Evolutionary conservation across 2,888 invertebrate genomes (phyloP).

Genomic region (Platycheirus albimanus): DNA sequence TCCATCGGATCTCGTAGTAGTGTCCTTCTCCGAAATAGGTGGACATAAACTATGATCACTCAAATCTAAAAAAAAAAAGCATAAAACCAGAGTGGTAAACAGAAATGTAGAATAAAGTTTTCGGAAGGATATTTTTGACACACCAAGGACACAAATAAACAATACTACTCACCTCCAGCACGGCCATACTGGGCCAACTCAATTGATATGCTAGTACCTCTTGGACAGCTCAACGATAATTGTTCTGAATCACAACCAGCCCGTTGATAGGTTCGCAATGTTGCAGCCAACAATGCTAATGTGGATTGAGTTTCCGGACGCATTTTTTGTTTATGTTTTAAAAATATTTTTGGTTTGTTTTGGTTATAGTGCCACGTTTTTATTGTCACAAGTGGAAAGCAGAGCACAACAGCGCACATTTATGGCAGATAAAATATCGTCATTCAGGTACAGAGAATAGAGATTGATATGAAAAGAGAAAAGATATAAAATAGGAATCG

Average conservation of each 20-base stretch:
- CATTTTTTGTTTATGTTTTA: not conserved
- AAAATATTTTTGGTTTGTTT: no score
- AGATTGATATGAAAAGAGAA: no score
- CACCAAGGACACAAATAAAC: slow-evolving; percentile 20
- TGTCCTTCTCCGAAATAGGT: slow-evolving; percentile 80
- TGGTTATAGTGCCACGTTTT: no score
- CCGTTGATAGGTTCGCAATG: slow-evolving; percentile 94
- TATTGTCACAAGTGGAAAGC: no score
- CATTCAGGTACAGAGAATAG: no score
- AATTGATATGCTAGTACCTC: slow-evolving; percentile 95
- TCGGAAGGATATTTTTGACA: slow-evolving; percentile 12
- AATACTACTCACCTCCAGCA: slow-evolving; percentile 80
- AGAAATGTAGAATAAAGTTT: slow-evolving; percentile 45
- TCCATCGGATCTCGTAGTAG: slow-evolving; percentile 79
- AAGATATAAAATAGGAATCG: no score
- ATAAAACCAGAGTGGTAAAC: not conserved
- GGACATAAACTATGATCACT: slow-evolving; percentile 82
- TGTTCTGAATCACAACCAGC: slow-evolving; percentile 96
- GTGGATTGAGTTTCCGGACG: slow-evolving; percentile 16
- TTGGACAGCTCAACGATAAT: slow-evolving; percentile 93
- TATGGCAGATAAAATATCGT: no score
- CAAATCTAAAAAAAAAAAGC: slow-evolving; percentile 78
- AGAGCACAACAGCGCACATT: no score
- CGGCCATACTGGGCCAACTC: slow-evolving; percentile 95
- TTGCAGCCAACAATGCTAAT: slow-evolving; percentile 94